Percentiles rank a stretch among this genome's conserved stretches.
Conservation (phyloP, 2,888 invertebrate species). For the Blomia tropicalis region DNA sequence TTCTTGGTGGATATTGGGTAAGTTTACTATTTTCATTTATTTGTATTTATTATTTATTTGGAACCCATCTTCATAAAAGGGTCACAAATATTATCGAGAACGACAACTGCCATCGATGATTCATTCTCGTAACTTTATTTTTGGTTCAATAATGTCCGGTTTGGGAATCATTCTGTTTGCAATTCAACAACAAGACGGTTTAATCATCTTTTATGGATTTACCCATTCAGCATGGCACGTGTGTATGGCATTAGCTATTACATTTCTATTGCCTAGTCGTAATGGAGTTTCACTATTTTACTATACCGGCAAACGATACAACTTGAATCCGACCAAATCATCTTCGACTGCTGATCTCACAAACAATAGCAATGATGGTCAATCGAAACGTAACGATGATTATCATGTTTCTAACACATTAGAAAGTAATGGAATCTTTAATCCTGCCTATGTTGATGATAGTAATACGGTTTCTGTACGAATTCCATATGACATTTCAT, state of each 20-base stretch:
- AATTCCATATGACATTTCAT: no score
- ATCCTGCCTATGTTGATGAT: no score
- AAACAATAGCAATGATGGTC: no score
- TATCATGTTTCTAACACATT: no score
- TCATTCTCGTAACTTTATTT: neutral
- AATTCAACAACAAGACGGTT: neutral
- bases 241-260: slow-evolving; percentile 18
- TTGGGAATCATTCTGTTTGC: slow-evolving; percentile 16
- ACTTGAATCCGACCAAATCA: neutral
- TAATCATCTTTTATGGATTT: slow-evolving; percentile 1
- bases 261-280: slow-evolving; percentile 12
- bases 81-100: neutral
- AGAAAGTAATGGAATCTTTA: no score
- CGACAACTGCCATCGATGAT: neutral
- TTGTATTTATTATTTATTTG: neutral
- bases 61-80: neutral
- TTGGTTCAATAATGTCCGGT: neutral
- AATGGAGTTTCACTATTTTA: neutral
- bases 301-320: neutral
- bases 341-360: no score
- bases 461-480: no score
- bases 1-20: slow-evolving; percentile 5
- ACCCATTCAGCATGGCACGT: slow-evolving; percentile 19
- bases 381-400: no score
- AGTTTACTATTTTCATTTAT: neutral